Base-by-base conservation (phyloP, 2,888 invertebrate genomes). In the Drosophila kanekoi region DNA sequence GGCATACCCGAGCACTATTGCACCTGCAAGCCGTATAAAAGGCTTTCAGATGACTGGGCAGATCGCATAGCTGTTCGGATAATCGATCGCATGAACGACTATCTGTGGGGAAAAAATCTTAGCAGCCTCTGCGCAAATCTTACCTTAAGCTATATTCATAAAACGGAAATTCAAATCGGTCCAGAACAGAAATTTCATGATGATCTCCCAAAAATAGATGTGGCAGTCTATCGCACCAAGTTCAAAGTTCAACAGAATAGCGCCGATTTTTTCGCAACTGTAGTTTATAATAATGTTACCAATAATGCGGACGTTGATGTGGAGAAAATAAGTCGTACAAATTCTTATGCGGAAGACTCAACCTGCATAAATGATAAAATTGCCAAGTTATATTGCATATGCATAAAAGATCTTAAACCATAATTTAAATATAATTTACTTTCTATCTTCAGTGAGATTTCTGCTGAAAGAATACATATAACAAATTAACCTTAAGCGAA, bases 1-100 rank as follows among this genome's bases (percentile, higher is more conserved):
- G 94, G 93, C 0, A 94, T 96, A 58, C 92, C 93, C 0, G 93
- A 94, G 28, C 95, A 96, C 85, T 96, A 96, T 95, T 96, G 96
- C 89, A 94, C 95, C 74, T 96, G 96, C 81, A 93, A 53, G 49
- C 82, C 82, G 0, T 82, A 73, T 13, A 86, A 73, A 13, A 40
- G 65, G 6, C 33, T 82, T 1, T 0, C 2, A 0, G 1, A 1
- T 3, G 3, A 35, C 1, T 83, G 83, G 83, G 45, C 72, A 0
- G 3, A 53, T 1, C 64, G 74, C 0, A 77, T 83, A 16, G 79
- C 85, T 0, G 43, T 28, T 0, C 18, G 23, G 0, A 71, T 83
- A 0, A 72, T 87, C 13, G 53, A 44, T 5, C 74, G 63, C 11
- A 83, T 83, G 0, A 83, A 83, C 32, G 70, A 84, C 4, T 83